phyloP scores from a whole-genome alignment of 2,797 vertebrate genomes.

The Pantherophis vulpinus region DNA sequence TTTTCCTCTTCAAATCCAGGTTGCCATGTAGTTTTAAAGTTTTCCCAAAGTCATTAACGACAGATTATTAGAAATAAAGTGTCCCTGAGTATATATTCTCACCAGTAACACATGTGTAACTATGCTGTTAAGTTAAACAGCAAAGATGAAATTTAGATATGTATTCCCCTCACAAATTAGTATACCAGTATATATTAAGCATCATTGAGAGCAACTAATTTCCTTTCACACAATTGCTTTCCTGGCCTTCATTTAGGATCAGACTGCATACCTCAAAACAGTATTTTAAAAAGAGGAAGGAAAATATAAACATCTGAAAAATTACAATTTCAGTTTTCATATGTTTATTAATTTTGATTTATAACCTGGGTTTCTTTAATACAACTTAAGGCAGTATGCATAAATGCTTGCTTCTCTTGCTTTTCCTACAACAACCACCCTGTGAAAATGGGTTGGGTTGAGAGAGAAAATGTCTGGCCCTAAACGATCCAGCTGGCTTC shows the following conservation, averaged over 20 bases:
- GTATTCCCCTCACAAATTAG: neutral
- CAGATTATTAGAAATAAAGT: neutral
- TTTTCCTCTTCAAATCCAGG: neutral
- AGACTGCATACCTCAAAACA: neutral
- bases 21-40: neutral
- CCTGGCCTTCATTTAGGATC: neutral
- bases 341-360: neutral
- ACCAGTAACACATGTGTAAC: neutral
- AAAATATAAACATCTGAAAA: neutral
- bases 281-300: neutral
- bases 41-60: neutral
- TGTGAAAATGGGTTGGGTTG: neutral
- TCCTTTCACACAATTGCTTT: neutral
- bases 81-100: neutral
- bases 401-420: neutral
- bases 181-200: neutral
- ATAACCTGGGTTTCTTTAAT: neutral
- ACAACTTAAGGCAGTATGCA: neutral
- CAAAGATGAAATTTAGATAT: neutral
- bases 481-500: neutral
- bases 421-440: neutral
- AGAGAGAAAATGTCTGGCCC: neutral
- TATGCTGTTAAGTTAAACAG: neutral
- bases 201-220: neutral
- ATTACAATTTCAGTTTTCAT: neutral